These are phyloP conservation scores for Coboldia fuscipes DNA, from an alignment of 1,140 invertebrate genomes.

Conservation along the genomic window DNA sequence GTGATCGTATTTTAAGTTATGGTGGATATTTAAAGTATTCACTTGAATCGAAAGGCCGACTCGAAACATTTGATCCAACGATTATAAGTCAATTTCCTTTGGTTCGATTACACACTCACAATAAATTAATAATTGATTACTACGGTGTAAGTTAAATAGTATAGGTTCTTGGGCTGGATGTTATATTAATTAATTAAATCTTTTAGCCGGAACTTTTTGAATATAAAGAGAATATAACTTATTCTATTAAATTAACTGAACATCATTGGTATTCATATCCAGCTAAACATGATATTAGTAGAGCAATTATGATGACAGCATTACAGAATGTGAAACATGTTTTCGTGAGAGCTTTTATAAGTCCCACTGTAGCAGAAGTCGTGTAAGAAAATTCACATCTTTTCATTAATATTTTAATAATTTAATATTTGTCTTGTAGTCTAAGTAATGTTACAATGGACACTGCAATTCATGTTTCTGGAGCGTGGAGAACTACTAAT, in stretches of 20 bases:
- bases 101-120: constrained; percentile 64
- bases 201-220: constrained; percentile 11
- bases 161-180: not conserved
- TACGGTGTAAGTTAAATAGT: constrained; percentile 38
- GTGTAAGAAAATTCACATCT: constrained; percentile 24
- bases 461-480: constrained; percentile 42
- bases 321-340: constrained; percentile 70
- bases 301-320: constrained; percentile 65
- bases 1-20: constrained; percentile 79
- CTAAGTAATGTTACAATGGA: constrained; percentile 62
- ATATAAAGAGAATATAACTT: constrained; percentile 14
- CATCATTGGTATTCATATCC: constrained; percentile 27
- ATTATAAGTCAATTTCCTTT: constrained; percentile 42
- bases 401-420: not conserved
- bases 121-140: constrained; percentile 54
- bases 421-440: constrained; percentile 21
- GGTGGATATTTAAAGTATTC: constrained; percentile 73
- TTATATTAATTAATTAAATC: constrained; percentile 1
- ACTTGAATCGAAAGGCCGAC: constrained; percentile 39
- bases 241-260: constrained; percentile 28
- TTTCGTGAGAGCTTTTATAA: constrained; percentile 50
- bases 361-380: constrained; percentile 35
- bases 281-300: constrained; percentile 27
- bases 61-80: constrained; percentile 31
- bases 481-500: constrained; percentile 33